Evolutionary conservation across 2,888 invertebrate species (phyloP), one percentile per base, ranked within the genome.

Genomic region (Chromoteleia sp.): DNA sequence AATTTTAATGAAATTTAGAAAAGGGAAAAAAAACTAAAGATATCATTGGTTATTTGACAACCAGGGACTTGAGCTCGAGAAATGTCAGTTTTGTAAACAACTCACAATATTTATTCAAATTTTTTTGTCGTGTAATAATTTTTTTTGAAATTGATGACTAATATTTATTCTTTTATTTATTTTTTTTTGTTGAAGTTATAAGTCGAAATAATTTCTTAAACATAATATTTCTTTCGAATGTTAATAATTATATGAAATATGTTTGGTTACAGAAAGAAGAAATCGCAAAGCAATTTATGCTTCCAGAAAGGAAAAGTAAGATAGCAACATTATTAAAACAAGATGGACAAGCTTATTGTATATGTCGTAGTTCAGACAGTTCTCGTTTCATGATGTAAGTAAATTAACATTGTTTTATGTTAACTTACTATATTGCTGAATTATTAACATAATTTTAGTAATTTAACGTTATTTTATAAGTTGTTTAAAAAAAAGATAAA

Each of bases 321-420:
- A 97, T 97, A 78, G 97, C 97, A 8, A 95, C 97, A 1, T 93
- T 97, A 70, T 92, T 97, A 56, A 97, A 97, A 90, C 97, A 97
- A 92, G 97, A 97, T 89, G 97, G 97, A 4, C 97, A 97, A 92
- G 96, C 97, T 0, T 99, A 99, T 91, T 99, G 99, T 90, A 96
- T 99, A 86, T 99, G 99, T 90, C 94, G 98, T 45, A 96, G 98
- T 5, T 97, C 98, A 0, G 98, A 99, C 90, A 97, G 97, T 84
- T 97, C 97, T 0, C 94, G 98, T 56, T 99, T 99, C 92, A 99
- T 99, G 99, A 99, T 99, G 97, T 97, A 92, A 93, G 94, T 92
- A 21, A 36, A n/a, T n/a, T n/a, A n/a, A n/a, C n/a, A n/a, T n/a
- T n/a, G n/a, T n/a, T n/a, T n/a, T n/a, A n/a, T n/a, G n/a, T n/a